Percentiles rank a stretch among this genome's conserved stretches.
These are phyloP conservation scores for Sinonovacula constricta DNA, from an alignment of 1,140 invertebrate species.

Conservation along the genomic window DNA sequence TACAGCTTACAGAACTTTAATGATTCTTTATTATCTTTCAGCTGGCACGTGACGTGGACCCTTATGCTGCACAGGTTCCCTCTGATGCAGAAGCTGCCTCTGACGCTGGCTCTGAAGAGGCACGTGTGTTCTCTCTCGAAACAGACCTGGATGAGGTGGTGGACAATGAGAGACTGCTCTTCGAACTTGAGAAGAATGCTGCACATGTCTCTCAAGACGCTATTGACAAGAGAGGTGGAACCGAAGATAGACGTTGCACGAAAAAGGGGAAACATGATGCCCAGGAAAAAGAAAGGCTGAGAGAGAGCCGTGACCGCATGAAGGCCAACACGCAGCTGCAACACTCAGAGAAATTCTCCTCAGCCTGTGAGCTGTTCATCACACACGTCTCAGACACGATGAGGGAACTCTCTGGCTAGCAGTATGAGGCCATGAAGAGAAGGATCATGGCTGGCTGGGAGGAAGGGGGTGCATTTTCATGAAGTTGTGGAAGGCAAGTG, in stretches of 20 bases:
- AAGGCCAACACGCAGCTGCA: too few species aligned
- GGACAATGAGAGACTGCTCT: conserved; percentile 3
- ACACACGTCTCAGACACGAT: too few species aligned
- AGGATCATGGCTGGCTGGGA: too few species aligned
- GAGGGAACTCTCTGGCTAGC: too few species aligned
- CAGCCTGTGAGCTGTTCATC: too few species aligned
- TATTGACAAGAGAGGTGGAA: neutral
- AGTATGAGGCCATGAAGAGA: too few species aligned
- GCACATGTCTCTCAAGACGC: conserved; percentile 6
- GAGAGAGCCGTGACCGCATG: too few species aligned
- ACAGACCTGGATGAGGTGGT: neutral
- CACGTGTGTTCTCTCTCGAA: conserved; percentile 3
- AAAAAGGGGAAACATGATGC: neutral
- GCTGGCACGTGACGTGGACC: conserved; percentile 4
- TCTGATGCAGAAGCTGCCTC: neutral
- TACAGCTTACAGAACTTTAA: neutral
- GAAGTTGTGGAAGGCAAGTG: too few species aligned
- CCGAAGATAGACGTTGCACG: neutral
- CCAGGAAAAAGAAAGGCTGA: too few species aligned
- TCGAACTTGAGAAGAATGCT: conserved; percentile 5
- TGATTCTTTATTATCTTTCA: neutral
- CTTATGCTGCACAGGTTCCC: neutral
- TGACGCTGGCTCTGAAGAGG: conserved; percentile 5
- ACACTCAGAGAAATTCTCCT: too few species aligned
- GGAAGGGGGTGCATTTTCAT: too few species aligned